Conservation (phyloP, 2,888 invertebrate genomes). For the Lysandra bellargus region DNA sequence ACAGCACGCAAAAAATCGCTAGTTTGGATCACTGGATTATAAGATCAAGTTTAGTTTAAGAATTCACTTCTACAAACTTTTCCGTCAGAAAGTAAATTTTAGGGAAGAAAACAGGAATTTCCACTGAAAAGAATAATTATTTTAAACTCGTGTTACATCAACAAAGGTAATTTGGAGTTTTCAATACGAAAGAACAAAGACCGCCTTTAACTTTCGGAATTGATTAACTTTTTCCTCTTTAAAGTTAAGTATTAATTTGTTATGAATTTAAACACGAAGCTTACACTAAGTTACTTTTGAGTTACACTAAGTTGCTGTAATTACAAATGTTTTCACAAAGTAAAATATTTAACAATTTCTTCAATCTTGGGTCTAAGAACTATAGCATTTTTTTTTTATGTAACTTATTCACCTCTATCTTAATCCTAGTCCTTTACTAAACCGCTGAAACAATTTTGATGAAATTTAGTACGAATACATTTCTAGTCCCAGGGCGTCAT, state of each 20-base stretch:
- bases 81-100: background rate
- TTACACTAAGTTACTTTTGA: background rate
- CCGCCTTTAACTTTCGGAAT: background rate
- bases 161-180: background rate
- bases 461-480: too few species aligned
- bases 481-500: background rate
- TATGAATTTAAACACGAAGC: background rate
- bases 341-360: background rate
- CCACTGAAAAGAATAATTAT: background rate
- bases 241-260: constrained; percentile 3
- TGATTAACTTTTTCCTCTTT: constrained; percentile 13
- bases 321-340: constrained; percentile 7
- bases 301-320: background rate
- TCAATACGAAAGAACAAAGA: background rate
- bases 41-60: background rate
- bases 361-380: background rate
- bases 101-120: background rate
- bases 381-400: background rate
- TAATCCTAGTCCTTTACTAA: background rate
- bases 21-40: too few species aligned
- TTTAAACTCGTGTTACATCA: constrained; percentile 3
- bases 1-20: too few species aligned
- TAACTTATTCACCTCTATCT: too few species aligned
- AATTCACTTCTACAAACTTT: background rate
- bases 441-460: background rate